Evolutionary conservation across 2,888 invertebrate species (phyloP).

Genomic region (Trileptium ribeirensis): DNA sequence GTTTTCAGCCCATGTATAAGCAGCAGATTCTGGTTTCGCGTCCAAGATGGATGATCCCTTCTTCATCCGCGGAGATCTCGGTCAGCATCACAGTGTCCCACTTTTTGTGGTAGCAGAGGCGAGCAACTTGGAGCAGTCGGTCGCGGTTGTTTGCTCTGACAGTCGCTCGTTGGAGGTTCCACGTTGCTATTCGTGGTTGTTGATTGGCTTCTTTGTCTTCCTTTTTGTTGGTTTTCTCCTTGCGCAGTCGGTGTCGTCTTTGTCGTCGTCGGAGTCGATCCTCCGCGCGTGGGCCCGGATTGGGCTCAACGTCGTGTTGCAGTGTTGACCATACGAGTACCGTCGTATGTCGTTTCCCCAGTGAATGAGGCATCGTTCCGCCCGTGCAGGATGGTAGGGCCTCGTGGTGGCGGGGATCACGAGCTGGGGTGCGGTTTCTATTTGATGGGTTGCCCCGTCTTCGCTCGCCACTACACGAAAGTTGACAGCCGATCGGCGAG

Average conservation of each 20-base stretch:
- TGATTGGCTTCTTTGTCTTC: background rate
- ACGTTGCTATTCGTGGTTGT: background rate
- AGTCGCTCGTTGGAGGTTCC: background rate
- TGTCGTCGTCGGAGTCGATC: background rate
- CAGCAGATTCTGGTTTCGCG: background rate
- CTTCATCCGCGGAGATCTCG: background rate
- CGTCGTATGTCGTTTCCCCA: background rate
- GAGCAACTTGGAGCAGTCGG: background rate
- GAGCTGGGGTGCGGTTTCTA: background rate
- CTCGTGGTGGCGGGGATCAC: background rate
- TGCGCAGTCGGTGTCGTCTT: background rate
- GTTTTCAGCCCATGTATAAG: background rate
- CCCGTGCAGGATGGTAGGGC: background rate
- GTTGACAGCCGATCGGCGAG: background rate
- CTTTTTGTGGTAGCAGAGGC: background rate
- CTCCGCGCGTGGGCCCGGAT: background rate
- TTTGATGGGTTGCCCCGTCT: background rate
- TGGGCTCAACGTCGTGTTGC: background rate
- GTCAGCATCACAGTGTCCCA: background rate
- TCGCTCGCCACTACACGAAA: background rate
- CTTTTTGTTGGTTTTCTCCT: background rate
- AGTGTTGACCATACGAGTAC: background rate
- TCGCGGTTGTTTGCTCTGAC: background rate
- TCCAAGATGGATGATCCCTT: background rate
- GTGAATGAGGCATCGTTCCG: background rate